Conservation (phyloP, 53 echinoderm and acorn worm species). For the Pentamera pediparva region DNA sequence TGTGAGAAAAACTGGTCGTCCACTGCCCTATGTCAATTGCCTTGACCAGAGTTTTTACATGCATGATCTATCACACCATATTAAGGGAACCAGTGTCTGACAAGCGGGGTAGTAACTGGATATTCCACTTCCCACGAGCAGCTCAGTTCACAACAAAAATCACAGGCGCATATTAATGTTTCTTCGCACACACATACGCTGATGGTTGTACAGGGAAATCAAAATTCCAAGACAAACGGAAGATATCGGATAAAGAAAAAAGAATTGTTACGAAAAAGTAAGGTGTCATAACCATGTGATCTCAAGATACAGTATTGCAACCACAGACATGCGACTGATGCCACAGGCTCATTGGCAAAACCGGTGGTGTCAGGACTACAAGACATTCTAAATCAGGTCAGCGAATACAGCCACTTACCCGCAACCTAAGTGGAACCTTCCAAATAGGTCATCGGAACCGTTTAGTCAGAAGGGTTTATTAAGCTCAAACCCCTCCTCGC, state of each 20-base stretch:
- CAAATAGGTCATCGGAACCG: slow-evolving; percentile 14
- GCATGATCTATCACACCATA: no score
- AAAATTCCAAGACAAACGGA: not conserved
- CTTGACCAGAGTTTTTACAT: no score
- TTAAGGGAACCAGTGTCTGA: no score
- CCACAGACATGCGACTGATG: slow-evolving; percentile 26
- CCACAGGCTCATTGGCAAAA: slow-evolving; percentile 27
- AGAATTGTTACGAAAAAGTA: not conserved
- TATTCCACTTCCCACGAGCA: slow-evolving; percentile 5
- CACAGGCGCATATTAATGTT: slow-evolving; percentile 4
- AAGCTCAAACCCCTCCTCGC: slow-evolving; percentile 23
- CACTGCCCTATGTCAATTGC: no score
- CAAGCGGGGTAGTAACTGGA: no score
- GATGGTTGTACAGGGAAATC: no score
- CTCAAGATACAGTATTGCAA: slow-evolving; percentile 30
- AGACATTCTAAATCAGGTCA: slow-evolving; percentile 33
- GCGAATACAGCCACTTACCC: slow-evolving; percentile 21
- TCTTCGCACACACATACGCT: slow-evolving; percentile 15
- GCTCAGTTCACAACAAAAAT: slow-evolving; percentile 13
- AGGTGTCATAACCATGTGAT: slow-evolving; percentile 20
- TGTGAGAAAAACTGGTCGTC: no score
- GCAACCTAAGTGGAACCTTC: slow-evolving; percentile 20
- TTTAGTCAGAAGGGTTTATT: slow-evolving; percentile 12
- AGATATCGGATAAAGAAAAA: slow-evolving; percentile 4
- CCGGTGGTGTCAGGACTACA: slow-evolving; percentile 37